Conservation (phyloP, 2,797 vertebrate genomes). For the Meriones psammophilus region DNA sequence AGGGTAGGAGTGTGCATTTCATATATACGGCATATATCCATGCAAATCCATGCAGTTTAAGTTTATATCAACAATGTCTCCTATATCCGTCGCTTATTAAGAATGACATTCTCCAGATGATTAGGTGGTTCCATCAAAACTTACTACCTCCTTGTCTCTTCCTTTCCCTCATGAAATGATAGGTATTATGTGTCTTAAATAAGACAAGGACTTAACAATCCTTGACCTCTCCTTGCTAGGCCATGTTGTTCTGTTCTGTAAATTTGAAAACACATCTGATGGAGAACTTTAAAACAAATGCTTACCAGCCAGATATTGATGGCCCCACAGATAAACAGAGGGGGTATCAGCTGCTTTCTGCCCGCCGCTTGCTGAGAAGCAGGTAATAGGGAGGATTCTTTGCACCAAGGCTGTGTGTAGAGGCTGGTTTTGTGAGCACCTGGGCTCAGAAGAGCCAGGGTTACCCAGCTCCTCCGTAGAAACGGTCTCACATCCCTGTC, state of each 20-base stretch:
- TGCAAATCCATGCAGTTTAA: not conserved
- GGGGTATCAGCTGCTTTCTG: conserved; percentile 26
- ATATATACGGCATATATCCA: not conserved
- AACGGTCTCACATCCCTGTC: not conserved
- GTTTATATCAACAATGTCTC: conserved; percentile 28
- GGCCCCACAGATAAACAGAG: not conserved
- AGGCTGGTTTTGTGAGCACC: not conserved
- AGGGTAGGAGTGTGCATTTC: not conserved
- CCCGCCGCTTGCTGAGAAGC: not conserved
- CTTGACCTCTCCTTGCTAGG: not conserved
- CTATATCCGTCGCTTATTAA: conserved; percentile 46
- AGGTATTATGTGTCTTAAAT: conserved; percentile 34
- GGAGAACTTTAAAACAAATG: conserved; percentile 31
- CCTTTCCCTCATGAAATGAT: not conserved
- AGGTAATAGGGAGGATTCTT: not conserved
- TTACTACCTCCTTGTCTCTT: conserved; percentile 10
- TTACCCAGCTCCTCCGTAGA: accelerated
- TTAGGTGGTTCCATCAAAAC: not conserved
- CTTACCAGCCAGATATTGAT: not conserved
- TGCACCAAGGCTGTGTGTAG: not conserved
- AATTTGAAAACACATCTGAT: conserved; percentile 1
- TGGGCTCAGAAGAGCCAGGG: not conserved
- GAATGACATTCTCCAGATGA: not conserved
- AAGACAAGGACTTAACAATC: conserved; percentile 33
- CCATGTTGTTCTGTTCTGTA: not conserved